Percentiles rank a stretch among this genome's conserved stretches.
Evolutionary conservation across 1,140 invertebrate species (phyloP).

Genomic region (Hyposmocoma kahamanoa): DNA sequence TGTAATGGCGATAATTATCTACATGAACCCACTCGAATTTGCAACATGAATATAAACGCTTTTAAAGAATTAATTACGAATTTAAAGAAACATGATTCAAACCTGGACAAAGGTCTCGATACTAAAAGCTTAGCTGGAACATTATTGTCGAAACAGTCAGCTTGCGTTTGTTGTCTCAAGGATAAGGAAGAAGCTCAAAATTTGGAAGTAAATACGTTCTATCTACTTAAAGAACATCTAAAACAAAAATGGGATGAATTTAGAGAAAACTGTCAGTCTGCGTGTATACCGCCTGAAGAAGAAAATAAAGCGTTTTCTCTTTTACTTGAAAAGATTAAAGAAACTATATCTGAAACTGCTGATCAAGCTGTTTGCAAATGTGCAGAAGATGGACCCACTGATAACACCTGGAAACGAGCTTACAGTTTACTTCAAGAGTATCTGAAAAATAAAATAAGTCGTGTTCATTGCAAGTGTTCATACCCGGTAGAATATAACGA

Average conservation of each 20-base stretch:
- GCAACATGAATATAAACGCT: constrained; percentile 15
- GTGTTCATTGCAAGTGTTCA: constrained; percentile 39
- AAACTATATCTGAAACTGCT: constrained; percentile 42
- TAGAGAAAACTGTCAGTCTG: constrained; percentile 25
- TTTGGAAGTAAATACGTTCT: constrained; percentile 54
- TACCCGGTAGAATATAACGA: constrained; percentile 20
- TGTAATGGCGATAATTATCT: too few species aligned
- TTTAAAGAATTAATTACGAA: constrained; percentile 13
- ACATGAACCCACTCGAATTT: too few species aligned
- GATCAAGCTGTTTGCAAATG: constrained; percentile 35
- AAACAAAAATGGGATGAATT: constrained; percentile 42
- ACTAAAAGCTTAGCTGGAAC: constrained; percentile 15
- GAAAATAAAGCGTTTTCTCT: constrained; percentile 38
- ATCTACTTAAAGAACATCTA: constrained; percentile 51
- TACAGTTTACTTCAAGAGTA: constrained; percentile 54
- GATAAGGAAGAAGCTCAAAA: constrained; percentile 30
- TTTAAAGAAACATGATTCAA: constrained; percentile 8
- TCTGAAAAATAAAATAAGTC: constrained; percentile 55
- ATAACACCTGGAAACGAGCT: constrained; percentile 47
- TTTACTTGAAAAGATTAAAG: constrained; percentile 43
- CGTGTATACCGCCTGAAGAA: constrained; percentile 32
- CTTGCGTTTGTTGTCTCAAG: constrained; percentile 43
- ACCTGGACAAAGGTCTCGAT: constrained; percentile 14
- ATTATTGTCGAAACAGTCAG: constrained; percentile 10
- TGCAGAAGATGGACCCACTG: constrained; percentile 11